Evolutionary conservation across 2,888 invertebrate genomes (phyloP).

Genomic region (Seladonia tumulorum): DNA sequence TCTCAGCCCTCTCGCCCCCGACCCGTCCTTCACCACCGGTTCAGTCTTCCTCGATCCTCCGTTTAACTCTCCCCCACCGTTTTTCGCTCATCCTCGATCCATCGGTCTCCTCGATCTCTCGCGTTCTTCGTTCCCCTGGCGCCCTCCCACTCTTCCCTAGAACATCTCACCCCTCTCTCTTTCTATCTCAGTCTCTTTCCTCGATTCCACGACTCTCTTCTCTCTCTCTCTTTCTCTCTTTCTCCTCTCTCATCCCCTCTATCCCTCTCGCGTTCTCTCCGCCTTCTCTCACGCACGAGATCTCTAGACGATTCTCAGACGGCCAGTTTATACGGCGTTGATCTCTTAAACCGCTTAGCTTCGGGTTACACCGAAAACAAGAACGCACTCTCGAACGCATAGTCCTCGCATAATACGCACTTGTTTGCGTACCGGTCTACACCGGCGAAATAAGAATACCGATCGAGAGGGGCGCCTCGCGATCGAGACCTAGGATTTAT

Average conservation of each 20-base stretch:
- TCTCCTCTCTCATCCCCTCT: background rate
- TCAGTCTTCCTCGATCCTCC: constrained; percentile 56
- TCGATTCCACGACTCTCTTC: background rate
- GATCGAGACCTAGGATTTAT: background rate
- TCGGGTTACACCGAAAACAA: constrained; percentile 84
- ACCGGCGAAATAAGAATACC: constrained; percentile 61
- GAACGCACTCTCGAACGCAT: constrained; percentile 82
- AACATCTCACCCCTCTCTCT: constrained; percentile 20
- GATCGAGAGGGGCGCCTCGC: background rate
- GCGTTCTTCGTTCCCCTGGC: constrained; percentile 45
- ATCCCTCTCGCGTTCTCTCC: background rate
- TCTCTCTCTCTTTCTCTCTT: background rate
- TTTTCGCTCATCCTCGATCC: constrained; percentile 37
- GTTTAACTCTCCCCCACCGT: constrained; percentile 42
- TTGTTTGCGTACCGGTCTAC: constrained; percentile 76
- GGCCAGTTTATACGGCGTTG: constrained; percentile 80
- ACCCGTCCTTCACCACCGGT: constrained; percentile 53
- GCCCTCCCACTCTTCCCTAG: constrained; percentile 32
- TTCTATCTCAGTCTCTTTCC: background rate
- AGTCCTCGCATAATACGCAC: constrained; percentile 80
- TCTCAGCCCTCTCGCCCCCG: constrained; percentile 61
- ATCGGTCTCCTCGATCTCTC: constrained; percentile 8
- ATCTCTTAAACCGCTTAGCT: constrained; percentile 84
- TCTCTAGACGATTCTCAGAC: constrained; percentile 81
- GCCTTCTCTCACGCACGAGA: constrained; percentile 64